These are phyloP conservation scores for Mus pahari DNA, from an alignment of 2,113 vertebrate species.

Conservation along the genomic window DNA sequence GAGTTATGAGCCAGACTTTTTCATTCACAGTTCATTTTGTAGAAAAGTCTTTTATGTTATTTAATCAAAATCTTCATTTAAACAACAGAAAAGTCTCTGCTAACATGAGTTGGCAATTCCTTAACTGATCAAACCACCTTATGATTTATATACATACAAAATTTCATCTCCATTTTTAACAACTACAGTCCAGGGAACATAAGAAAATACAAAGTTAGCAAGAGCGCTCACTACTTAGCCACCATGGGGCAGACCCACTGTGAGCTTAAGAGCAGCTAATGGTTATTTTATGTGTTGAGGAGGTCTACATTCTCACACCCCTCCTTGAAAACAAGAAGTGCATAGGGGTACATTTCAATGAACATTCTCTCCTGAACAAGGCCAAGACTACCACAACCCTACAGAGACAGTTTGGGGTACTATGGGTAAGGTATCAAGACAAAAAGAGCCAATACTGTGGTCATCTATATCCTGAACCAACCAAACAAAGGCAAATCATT, in stretches of 20 bases:
- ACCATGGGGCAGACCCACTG: background rate
- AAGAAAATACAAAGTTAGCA: background rate
- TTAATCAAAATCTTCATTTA: conserved; percentile 36
- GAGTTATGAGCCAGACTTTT: conserved; percentile 18
- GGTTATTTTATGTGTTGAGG: background rate
- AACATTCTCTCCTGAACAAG: background rate
- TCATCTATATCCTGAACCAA: background rate
- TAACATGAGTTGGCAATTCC: conserved; percentile 1
- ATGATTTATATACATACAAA: conserved; percentile 44
- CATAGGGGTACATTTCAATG: background rate
- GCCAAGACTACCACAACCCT: background rate
- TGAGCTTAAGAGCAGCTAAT: background rate
- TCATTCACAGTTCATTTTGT: conserved; percentile 13
- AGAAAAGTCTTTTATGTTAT: conserved; percentile 42
- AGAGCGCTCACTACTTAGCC: background rate
- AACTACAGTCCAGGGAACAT: background rate
- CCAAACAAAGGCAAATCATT: background rate
- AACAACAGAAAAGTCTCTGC: background rate
- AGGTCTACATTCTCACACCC: background rate
- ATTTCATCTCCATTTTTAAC: conserved; percentile 45
- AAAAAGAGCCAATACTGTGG: background rate
- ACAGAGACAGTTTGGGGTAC: background rate
- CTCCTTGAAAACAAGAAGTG: background rate
- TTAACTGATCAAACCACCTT: background rate
- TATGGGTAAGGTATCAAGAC: background rate